Conservation (phyloP, 2,888 invertebrate genomes). For the Acanthosepion pharaonis region DNA sequence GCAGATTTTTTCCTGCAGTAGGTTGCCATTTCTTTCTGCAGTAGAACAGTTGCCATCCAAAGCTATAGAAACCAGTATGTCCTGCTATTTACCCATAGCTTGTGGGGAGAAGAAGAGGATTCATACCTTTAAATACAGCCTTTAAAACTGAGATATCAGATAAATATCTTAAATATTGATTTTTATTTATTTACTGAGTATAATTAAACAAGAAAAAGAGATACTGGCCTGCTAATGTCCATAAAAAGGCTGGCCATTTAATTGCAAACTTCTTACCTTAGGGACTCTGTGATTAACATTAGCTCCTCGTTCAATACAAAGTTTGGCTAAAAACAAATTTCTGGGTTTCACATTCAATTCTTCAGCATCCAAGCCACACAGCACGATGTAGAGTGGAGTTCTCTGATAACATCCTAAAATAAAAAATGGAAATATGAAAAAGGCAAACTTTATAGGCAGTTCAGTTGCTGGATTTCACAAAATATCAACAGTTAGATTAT, state of each 20-base stretch:
- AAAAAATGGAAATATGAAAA: neutral
- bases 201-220: neutral
- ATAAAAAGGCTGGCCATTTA: neutral
- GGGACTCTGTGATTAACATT: constrained; percentile 69
- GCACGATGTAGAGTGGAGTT: constrained; percentile 67
- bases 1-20: too few relatives aligned
- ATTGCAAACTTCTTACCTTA: constrained; percentile 56
- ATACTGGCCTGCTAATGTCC: neutral
- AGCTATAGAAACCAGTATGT: too few relatives aligned
- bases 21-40: too few relatives aligned
- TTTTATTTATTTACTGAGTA: too few relatives aligned
- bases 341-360: constrained; percentile 59
- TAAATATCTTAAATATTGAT: too few relatives aligned
- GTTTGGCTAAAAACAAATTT: constrained; percentile 66
- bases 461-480: too few relatives aligned
- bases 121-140: too few relatives aligned
- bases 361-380: constrained; percentile 67
- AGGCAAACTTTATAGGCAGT: too few relatives aligned
- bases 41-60: too few relatives aligned
- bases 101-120: too few relatives aligned
- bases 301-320: constrained; percentile 69
- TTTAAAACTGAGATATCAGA: neutral
- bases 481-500: too few relatives aligned
- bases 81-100: too few relatives aligned
- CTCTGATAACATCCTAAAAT: constrained; percentile 70